phyloP scores from a whole-genome alignment of 2,113 vertebrate genomes.

The Phodopus roborovskii region DNA sequence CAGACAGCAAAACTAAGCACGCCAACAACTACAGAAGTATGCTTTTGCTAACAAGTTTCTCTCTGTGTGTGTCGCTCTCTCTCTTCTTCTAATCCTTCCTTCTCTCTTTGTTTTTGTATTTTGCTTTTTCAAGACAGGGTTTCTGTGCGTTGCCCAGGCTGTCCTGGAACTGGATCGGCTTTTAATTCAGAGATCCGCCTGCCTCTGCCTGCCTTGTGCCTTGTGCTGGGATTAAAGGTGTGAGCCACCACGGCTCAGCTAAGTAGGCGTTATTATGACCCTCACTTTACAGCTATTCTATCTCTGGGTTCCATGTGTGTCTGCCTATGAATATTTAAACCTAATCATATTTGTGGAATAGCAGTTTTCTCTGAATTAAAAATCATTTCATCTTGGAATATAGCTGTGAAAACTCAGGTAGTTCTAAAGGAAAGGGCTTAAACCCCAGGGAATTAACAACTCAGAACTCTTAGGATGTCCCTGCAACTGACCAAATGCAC shows the following conservation, averaged over 20 bases:
- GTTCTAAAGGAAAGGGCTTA: not conserved
- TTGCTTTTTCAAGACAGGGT: too few species aligned
- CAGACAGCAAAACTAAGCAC: not conserved
- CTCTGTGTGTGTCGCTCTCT: not conserved
- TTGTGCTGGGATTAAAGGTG: too few species aligned
- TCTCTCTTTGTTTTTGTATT: too few species aligned
- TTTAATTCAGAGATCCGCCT: too few species aligned
- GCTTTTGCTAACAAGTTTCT: not conserved
- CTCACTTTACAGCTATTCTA: not conserved
- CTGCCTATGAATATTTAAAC: not conserved
- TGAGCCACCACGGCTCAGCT: not conserved
- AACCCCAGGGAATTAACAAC: not conserved
- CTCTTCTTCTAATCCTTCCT: too few species aligned
- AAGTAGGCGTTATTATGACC: not conserved
- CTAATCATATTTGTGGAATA: not conserved
- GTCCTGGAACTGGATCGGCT: too few species aligned
- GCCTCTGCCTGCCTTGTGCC: not conserved
- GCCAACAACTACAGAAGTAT: not conserved
- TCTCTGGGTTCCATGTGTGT: not conserved
- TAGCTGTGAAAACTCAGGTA: not conserved
- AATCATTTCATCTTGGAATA: not conserved
- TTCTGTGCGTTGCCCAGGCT: too few species aligned
- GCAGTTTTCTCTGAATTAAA: not conserved
- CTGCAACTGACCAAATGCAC: not conserved
- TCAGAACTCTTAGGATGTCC: not conserved